Evolutionary conservation across 1,140 invertebrate species (phyloP), one percentile per base, ranked within the genome.

Genomic region (Cheumatopsyche charites): DNA sequence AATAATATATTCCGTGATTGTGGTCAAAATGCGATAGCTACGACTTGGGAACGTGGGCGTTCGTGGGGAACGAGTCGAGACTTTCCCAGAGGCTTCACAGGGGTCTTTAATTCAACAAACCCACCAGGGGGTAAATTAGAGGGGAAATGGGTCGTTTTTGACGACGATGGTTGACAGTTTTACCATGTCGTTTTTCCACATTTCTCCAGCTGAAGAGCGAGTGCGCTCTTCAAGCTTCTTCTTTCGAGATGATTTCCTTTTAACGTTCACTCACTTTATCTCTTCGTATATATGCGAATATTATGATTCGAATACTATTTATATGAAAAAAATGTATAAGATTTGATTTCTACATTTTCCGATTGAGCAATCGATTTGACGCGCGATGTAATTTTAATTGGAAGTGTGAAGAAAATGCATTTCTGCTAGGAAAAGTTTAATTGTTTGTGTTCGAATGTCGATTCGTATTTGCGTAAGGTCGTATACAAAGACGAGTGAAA

Each of bases 81-180:
- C 15, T 1, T 19, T 15, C 47, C 47, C 47, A 1, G 21, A 19
- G 55, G 4, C 21, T 58, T 36, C 29, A n/a, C n/a, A 2, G 47
- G 13, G 47, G 47, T 52, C 55, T 58, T 26, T 58, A 58, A 58
- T 58, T 58, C 55, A 58, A 26, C 55, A 26, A 23, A 58, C 4
- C 55, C 21, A 19, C 13, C 21, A 36, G 55, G 55, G 19, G 55
- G 55, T 58, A 58, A 58, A 58, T 58, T 58, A 58, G 55, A 58
- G 55, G 13, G 29, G 17, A 9, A 13, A 11, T 21, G 21, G 55
- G 55, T 58, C 23, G 55, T 26, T 23, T 26, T 13, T 6, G 43
- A 47, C 12, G 55, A 58, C 55, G 55, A 58, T 58, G 25, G 55
- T 25, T 17, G 55, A 58, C 17, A 52, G 21, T 58, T 58, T n/a